Conservation (phyloP, 2,888 invertebrate genomes). For the Microplitis manilae region DNA sequence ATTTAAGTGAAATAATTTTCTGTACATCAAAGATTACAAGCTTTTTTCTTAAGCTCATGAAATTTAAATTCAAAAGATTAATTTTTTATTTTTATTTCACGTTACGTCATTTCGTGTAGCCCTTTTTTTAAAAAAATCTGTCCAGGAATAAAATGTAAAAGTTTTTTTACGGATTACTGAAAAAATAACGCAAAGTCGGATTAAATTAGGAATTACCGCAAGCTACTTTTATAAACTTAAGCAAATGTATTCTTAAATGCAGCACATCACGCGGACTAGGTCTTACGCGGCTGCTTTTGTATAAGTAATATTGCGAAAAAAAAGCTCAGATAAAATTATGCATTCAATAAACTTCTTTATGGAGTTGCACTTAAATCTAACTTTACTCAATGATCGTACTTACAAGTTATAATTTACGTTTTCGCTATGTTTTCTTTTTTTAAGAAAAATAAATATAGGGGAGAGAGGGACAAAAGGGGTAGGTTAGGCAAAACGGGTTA, state of each 20-base stretch:
- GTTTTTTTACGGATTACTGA: constrained; percentile 57
- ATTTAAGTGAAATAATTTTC: background rate
- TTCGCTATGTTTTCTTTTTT: too few species aligned
- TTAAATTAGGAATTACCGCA: constrained; percentile 62
- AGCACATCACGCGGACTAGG: background rate
- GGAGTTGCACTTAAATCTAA: constrained; percentile 18
- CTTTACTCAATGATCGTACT: background rate
- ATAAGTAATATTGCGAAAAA: constrained; percentile 16
- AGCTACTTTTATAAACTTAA: constrained; percentile 46
- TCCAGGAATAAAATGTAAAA: constrained; percentile 17
- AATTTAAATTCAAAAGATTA: constrained; percentile 70
- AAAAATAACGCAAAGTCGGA: constrained; percentile 55
- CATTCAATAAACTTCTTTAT: constrained; percentile 33
- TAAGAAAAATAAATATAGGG: too few species aligned
- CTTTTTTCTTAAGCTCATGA: constrained; percentile 61
- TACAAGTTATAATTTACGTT: too few species aligned
- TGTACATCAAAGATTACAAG: background rate
- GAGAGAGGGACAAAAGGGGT: too few species aligned
- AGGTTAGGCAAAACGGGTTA: too few species aligned
- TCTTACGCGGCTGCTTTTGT: background rate
- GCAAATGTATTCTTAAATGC: constrained; percentile 27
- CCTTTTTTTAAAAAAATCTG: constrained; percentile 25
- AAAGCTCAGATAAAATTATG: constrained; percentile 33
- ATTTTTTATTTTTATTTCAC: constrained; percentile 44
- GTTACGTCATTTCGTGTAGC: constrained; percentile 5